Evolutionary conservation across 2,113 vertebrate species (phyloP).

Genomic region (Boulengeromyrus knoepffleri): DNA sequence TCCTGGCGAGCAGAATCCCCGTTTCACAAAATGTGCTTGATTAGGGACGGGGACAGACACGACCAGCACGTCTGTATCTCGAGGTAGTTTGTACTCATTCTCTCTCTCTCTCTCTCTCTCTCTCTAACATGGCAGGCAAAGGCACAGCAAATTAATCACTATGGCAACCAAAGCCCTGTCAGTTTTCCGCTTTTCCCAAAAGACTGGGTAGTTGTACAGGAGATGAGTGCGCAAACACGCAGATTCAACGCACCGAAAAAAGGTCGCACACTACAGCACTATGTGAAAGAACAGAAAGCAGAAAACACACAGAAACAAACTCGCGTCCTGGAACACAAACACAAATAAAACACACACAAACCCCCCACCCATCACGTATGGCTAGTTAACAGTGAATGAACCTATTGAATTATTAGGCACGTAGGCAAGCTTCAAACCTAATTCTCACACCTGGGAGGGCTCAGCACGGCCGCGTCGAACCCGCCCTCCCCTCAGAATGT

Average conservation of each 20-base stretch:
- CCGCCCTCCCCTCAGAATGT: neutral
- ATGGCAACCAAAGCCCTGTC: conserved; percentile 8
- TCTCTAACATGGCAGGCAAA: neutral
- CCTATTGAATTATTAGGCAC: neutral
- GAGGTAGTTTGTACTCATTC: neutral
- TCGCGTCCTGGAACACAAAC: neutral
- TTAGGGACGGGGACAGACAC: neutral
- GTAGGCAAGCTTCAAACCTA: neutral
- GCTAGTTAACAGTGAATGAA: neutral
- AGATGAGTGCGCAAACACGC: too few relatives aligned
- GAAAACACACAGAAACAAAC: neutral
- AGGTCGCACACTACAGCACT: neutral
- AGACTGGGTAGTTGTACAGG: neutral
- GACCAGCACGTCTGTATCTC: neutral
- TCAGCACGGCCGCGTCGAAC: neutral
- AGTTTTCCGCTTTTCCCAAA: neutral
- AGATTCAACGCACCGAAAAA: neutral
- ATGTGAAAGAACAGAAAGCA: neutral
- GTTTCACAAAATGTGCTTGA: neutral
- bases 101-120: neutral
- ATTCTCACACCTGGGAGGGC: neutral
- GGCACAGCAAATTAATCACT: conserved; percentile 2
- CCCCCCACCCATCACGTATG: neutral
- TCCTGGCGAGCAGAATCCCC: neutral
- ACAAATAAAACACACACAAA: neutral